Evolutionary conservation across 2,888 invertebrate species (phyloP), one percentile per base, ranked within the genome.

Genomic region (Cephonodes hylas): DNA sequence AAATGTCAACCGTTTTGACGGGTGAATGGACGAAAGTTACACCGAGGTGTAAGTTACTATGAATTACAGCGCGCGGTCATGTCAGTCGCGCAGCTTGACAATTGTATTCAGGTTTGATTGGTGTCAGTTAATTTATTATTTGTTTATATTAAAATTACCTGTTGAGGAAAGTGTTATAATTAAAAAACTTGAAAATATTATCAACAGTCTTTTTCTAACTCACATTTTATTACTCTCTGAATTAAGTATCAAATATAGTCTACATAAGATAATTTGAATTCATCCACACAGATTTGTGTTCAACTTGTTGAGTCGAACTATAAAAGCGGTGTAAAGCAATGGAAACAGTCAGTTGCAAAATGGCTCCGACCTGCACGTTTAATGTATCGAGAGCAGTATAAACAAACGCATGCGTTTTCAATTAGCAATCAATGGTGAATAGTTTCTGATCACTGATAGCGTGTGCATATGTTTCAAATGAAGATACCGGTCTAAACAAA

Each of bases 11-110:
- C 53, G 31, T 53, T 48, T 27, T 18, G 53, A 53, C 31, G 31
- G 53, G 53, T 53, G 53, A 53, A 53, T 53, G 31, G 53, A 53
- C 31, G 53, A 53, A 20, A 53, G 31, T 53, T 31, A 53, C 53
- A 10, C 10, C 18, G 27, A 20, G 53, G 53, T 53, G 31, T 31
- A 18, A 18, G 31, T 53, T 53, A 31, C 27, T 53, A 31, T 53
- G 53, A 53, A 53, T 53, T 53, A 53, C 31, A 15, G 27, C 53
- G 53, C 53, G n/a, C 4, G 31, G 46, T 23, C 23, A 1, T 15
- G 53, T 27, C 27, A 13, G 18, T 38, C 13, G n/a, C 38, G 38
- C n/a, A n/a, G 3, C 38, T n/a, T 38, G 38, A 38, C 38, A 38
- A 38, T 38, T 38, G n/a, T n/a, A n/a, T n/a, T n/a, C n/a, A n/a